phyloP scores from a whole-genome alignment of 1,140 invertebrate species.

The Ylistrum balloti region DNA sequence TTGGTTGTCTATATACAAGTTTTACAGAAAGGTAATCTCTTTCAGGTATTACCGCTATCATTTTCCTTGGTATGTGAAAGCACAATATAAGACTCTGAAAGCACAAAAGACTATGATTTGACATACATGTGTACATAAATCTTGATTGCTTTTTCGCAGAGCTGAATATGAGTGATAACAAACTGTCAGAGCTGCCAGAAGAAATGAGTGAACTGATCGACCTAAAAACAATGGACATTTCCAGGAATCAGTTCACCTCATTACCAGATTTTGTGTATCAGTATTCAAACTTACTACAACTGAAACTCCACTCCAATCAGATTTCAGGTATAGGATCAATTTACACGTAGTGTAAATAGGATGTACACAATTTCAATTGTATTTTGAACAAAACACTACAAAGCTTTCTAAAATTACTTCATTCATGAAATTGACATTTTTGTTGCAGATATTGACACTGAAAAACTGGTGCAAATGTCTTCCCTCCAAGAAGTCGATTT shows the following conservation, averaged over 20 bases:
- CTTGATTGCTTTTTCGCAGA: no score
- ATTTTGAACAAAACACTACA: no score
- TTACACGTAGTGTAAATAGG: neutral
- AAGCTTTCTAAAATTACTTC: no score
- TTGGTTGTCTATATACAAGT: no score
- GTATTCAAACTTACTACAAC: slow-evolving; percentile 88
- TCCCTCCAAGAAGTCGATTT: slow-evolving; percentile 89
- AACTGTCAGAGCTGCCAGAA: slow-evolving; percentile 93
- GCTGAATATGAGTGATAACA: slow-evolving; percentile 94
- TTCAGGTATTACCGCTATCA: no score
- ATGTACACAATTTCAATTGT: no score
- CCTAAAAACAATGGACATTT: slow-evolving; percentile 91
- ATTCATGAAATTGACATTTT: neutral
- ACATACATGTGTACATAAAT: no score
- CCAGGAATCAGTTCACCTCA: slow-evolving; percentile 92
- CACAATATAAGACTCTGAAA: no score
- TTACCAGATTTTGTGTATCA: slow-evolving; percentile 90
- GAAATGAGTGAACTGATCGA: slow-evolving; percentile 91
- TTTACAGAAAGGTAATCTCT: no score
- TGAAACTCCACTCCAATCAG: slow-evolving; percentile 91
- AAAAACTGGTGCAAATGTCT: slow-evolving; percentile 87
- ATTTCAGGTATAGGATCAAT: slow-evolving; percentile 62
- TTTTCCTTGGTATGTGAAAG: no score
- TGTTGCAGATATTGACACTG: slow-evolving; percentile 89
- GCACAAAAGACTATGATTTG: no score